Base-by-base conservation (phyloP, 2,797 vertebrate species). In the Ctenochaetus hawaiiensis region DNA sequence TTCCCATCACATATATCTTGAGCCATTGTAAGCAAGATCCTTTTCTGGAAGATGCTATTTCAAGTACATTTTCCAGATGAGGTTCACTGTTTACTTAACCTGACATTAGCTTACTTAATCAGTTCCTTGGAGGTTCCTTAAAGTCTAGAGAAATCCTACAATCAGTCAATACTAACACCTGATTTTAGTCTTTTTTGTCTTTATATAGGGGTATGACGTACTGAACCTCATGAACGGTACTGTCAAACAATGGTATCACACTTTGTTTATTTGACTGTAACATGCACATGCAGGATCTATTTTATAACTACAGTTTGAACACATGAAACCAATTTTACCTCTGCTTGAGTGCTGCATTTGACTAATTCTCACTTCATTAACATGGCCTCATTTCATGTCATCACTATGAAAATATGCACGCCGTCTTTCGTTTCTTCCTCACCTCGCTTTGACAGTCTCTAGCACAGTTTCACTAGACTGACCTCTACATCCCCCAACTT, bases 51-150 rank as follows among this genome's bases (percentile, higher is more conserved):
- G 30, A 17, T 56, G 37, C 18, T 41, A n/a, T 7, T 71, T 26
- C 41, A 61, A n/a, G 34, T 37, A 81, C 72, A 74, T 75, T 83
- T 56, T 67, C 70, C 86, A 76, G 59, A 80, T 41, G 30, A 73
- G 60, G 34, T 30, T 77, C 56, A 16, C 14, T 52, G 67, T 83
- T 86, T 73, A 61, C 22, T 53, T 80, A 67, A 85, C 53, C 1
- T 51, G 17, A 30, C 47, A 1, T 54, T 65, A 43, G 26, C 9
- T 12, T 41, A n/a, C 18, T 54, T 54, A 44, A 61, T 73, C 54
- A 30, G 22, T 23, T 34, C 13, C 44, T 64, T 60, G 51, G 20
- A 72, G 34, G n/a, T 16, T 39, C 13, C 63, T 63, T 30, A 9
- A 41, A 72, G 71, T 69, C 56, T 30, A n/a, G 17, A 77, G 39